Conservation (phyloP, 2,113 vertebrate species). For the Edolisoma coerulescens region DNA sequence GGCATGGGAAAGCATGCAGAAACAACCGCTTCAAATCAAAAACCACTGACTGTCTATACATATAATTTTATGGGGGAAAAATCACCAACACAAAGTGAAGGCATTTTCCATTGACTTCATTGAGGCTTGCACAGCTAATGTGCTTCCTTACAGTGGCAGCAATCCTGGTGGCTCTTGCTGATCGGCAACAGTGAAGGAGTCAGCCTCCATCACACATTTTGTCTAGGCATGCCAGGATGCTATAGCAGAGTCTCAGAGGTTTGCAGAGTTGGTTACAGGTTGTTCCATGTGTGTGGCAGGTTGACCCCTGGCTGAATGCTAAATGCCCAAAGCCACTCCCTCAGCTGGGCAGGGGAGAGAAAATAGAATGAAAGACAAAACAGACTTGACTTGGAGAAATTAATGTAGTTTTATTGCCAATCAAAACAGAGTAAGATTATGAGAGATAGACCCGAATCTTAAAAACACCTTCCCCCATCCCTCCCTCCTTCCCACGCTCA, state of each 20-base stretch:
- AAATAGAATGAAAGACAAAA: neutral
- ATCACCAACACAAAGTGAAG: neutral
- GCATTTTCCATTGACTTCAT: neutral
- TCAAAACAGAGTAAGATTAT: neutral
- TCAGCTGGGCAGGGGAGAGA: neutral
- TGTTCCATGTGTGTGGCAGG: neutral
- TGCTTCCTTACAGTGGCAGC: neutral
- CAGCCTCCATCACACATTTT: neutral
- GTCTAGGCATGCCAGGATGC: neutral
- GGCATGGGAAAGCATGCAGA: neutral
- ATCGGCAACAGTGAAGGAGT: neutral
- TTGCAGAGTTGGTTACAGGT: neutral
- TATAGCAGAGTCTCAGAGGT: accelerated
- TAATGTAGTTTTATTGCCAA: neutral
- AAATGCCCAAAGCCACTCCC: neutral
- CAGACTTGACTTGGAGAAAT: neutral
- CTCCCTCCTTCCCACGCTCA: neutral
- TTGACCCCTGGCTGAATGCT: neutral
- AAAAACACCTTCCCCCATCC: neutral
- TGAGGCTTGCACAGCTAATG: neutral
- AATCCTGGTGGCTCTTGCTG: neutral
- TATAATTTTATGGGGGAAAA: neutral
- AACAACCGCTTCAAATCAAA: neutral
- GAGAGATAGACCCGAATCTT: neutral
- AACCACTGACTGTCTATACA: neutral